Percentiles rank a stretch among this genome's conserved stretches.
phyloP scores from a whole-genome alignment of 2,797 vertebrate genomes.

The Acanthopagrus latus region DNA sequence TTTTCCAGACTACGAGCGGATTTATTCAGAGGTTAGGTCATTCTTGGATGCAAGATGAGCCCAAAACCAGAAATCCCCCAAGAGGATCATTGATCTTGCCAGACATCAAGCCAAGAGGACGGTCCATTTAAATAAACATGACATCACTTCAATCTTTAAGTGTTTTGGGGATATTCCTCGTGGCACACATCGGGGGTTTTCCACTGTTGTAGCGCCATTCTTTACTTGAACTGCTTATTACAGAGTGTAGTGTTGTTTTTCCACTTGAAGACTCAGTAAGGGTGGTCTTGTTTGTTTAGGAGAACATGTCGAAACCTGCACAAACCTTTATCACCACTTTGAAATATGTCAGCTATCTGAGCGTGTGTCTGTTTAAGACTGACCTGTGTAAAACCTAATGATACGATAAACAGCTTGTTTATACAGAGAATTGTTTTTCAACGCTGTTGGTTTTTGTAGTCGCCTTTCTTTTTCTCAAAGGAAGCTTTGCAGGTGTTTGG shows the following conservation, averaged over 20 bases:
- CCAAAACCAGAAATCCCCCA: conserved; percentile 58
- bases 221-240: conserved; percentile 10
- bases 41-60: conserved; percentile 59
- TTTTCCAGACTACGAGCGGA: conserved; percentile 64
- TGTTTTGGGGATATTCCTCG: conserved; percentile 39
- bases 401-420: conserved; percentile 14
- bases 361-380: conserved; percentile 15
- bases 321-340: conserved; percentile 3
- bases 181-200: conserved; percentile 11
- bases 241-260: conserved; percentile 19
- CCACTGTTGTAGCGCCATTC: conserved; percentile 13
- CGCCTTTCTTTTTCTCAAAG: not conserved
- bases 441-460: conserved; percentile 1
- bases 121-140: conserved; percentile 51
- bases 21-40: conserved; percentile 68
- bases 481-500: conserved; percentile 68
- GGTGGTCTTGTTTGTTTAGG: conserved; percentile 51
- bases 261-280: conserved; percentile 8
- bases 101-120: conserved; percentile 35
- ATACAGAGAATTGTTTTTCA: conserved; percentile 1
- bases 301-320: conserved; percentile 33
- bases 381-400: conserved; percentile 14
- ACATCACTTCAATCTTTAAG: conserved; percentile 46
- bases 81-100: conserved; percentile 45
- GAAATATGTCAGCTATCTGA: conserved; percentile 19